These are phyloP conservation scores for Ceratosolen solmsi DNA, from an alignment of 1,140 invertebrate species.

Conservation along the genomic window DNA sequence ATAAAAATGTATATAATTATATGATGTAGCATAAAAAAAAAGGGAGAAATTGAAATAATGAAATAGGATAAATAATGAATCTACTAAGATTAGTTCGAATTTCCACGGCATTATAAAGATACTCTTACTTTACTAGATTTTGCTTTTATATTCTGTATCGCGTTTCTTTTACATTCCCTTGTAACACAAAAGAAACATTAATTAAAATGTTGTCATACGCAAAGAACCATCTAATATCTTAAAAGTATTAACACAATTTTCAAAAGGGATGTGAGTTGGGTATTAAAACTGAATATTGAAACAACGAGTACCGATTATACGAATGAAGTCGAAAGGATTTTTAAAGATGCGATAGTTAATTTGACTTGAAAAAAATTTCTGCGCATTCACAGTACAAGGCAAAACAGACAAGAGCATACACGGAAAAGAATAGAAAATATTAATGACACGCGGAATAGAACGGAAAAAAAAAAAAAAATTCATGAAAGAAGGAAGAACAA, in stretches of 20 bases:
- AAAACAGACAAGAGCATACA: not conserved
- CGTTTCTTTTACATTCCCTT: not conserved
- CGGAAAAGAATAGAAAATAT: not conserved
- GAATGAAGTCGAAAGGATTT: too few relatives aligned
- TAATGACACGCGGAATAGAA: not conserved
- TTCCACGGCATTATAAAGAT: too few relatives aligned
- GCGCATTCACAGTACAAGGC: not conserved
- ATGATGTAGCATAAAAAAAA: too few relatives aligned
- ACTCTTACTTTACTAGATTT: too few relatives aligned
- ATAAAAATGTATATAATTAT: too few relatives aligned
- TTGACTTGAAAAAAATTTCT: not conserved
- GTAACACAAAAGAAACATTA: not conserved
- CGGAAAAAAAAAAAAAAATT: not conserved
- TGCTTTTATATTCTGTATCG: not conserved
- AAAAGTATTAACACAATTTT: not conserved
- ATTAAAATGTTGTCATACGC: not conserved
- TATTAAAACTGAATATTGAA: too few relatives aligned
- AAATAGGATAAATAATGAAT: not conserved
- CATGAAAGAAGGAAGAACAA: not conserved
- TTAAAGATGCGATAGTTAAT: too few relatives aligned
- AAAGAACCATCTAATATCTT: not conserved
- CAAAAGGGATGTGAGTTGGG: too few relatives aligned
- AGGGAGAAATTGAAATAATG: not conserved
- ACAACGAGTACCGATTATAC: too few relatives aligned
- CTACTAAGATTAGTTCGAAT: not conserved